Evolutionary conservation across 2,888 invertebrate genomes (phyloP).

Genomic region (Pelosia muscerda): DNA sequence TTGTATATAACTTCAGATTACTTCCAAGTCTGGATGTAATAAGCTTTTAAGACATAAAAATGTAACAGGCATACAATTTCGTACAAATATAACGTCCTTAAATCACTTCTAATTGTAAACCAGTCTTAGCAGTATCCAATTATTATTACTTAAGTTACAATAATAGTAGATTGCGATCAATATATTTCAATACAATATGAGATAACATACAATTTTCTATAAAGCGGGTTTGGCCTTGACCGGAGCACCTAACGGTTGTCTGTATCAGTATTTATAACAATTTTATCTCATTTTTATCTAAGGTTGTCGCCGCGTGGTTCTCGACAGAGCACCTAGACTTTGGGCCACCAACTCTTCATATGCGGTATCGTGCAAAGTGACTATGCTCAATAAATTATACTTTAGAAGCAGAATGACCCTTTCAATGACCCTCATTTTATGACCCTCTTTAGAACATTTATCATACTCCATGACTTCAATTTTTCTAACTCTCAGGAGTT

Average conservation of each 20-base stretch:
- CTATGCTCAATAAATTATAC: no score
- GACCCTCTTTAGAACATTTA: not conserved
- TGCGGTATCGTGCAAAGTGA: no score
- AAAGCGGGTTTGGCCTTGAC: slow-evolving; percentile 41
- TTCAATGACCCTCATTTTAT: no score
- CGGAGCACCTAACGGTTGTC: slow-evolving; percentile 32
- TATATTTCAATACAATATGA: slow-evolving; percentile 34
- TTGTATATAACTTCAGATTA: no score
- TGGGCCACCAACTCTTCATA: no score
- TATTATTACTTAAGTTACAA: slow-evolving; percentile 19
- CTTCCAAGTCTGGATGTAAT: no score
- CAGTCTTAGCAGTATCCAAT: slow-evolving; percentile 6
- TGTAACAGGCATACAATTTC: no score
- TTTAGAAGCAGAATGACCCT: no score
- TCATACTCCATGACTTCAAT: not conserved
- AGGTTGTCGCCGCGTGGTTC: no score
- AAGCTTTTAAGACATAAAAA: no score
- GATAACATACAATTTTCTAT: slow-evolving; percentile 37
- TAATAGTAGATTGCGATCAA: slow-evolving; percentile 39
- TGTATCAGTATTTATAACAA: not conserved
- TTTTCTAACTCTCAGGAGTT: not conserved
- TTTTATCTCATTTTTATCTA: slow-evolving; percentile 1
- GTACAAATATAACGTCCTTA: not conserved
- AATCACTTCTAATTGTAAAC: slow-evolving; percentile 20
- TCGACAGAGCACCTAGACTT: no score